Evolutionary conservation across 2,888 invertebrate species (phyloP).

Genomic region (Sycophila texana): DNA sequence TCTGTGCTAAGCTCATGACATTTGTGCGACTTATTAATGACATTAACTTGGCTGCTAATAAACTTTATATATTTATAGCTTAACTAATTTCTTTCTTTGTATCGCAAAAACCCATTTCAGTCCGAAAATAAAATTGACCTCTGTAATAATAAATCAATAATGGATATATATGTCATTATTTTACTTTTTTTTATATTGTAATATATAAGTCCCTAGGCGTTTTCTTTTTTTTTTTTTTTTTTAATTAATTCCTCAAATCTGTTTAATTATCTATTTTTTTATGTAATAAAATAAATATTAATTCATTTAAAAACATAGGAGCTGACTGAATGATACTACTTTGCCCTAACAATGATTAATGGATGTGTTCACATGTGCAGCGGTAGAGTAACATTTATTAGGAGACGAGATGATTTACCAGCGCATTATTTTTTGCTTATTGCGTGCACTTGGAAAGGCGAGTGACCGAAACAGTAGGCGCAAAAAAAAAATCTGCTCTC

Average conservation of each 20-base stretch:
- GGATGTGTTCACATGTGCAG: constrained; percentile 17
- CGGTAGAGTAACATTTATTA: constrained; percentile 35
- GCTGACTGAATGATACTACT: constrained; percentile 27
- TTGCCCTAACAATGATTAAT: constrained; percentile 33
- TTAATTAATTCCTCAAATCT: not conserved
- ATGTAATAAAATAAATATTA: not conserved
- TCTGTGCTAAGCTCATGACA: constrained; percentile 45
- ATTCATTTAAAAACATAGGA: not conserved
- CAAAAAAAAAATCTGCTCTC: constrained; percentile 31
- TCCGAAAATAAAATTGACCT: constrained; percentile 10
- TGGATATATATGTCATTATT: constrained; percentile 1
- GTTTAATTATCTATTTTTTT: not conserved
- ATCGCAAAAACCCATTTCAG: constrained; percentile 26
- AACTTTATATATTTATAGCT: constrained; percentile 57
- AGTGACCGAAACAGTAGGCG: constrained; percentile 1
- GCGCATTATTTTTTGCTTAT: constrained; percentile 25
- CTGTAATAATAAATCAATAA: not conserved
- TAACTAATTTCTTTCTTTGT: constrained; percentile 60
- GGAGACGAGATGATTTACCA: constrained; percentile 35
- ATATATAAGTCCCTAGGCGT: not conserved
- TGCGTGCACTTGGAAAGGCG: not conserved
- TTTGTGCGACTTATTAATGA: constrained; percentile 59
- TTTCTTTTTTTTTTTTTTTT: too few relatives aligned
- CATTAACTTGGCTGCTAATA: constrained; percentile 62
- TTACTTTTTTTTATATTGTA: not conserved